Evolutionary conservation across 2,113 vertebrate genomes (phyloP).

Genomic region (Drymodes brunneopygia): DNA sequence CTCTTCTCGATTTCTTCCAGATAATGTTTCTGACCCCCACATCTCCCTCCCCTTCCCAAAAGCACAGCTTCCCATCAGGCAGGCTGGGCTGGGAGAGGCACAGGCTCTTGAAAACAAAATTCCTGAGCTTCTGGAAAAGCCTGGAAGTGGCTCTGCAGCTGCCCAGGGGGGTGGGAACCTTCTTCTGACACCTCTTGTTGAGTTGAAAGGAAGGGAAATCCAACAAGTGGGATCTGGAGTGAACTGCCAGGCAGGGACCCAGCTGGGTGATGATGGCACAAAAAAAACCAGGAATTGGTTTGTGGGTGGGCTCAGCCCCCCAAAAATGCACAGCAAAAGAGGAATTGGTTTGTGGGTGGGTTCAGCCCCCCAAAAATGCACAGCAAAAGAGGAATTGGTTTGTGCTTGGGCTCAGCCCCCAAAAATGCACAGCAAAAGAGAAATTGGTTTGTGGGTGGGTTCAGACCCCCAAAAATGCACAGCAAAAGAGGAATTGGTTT

Average conservation of each 20-base stretch:
- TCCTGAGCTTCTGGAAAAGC: background rate
- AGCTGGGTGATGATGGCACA: background rate
- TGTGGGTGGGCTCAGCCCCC: background rate
- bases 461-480: background rate
- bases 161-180: background rate
- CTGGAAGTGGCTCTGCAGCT: background rate
- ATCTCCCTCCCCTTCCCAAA: background rate
- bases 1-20: background rate
- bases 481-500: too few relatives aligned
- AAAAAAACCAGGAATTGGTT: background rate
- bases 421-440: background rate
- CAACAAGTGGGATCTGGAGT: background rate
- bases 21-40: fast-evolving
- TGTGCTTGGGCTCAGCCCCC: too few relatives aligned
- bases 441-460: background rate
- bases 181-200: background rate
- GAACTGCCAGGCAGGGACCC: background rate
- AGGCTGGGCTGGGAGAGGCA: background rate
- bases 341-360: too few relatives aligned
- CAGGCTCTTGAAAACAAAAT: background rate
- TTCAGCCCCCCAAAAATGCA: background rate
- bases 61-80: background rate
- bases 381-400: too few relatives aligned
- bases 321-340: background rate
- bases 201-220: background rate